Base-by-base conservation (phyloP, 2,888 invertebrate species). In the Cheilosia urbana region DNA sequence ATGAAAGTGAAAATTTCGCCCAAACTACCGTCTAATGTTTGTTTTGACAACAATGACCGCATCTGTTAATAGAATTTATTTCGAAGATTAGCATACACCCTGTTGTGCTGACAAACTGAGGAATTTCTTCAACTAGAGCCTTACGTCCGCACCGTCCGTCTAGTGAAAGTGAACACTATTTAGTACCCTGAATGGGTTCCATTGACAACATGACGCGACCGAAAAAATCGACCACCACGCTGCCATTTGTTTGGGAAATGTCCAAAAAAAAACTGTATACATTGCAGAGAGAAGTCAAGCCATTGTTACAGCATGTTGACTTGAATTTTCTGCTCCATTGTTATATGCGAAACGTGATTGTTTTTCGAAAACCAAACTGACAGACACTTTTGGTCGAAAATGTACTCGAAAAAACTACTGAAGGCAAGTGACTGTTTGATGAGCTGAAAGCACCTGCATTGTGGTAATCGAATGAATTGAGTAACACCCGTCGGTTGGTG, bases 131-230 rank as follows among this genome's bases (percentile, higher is more conserved):
- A 13, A 11, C 37, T 13, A 13, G 13, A 37, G 37, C 37, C 45
- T 47, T 47, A 17, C 9, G 17, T 17, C 45, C 45, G n/a, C n/a
- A 47, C 6, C 17, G 45, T 17, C 45, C n/a, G 24, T n/a, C 15
- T 37, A 30, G 75, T 21, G 81, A 81, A 81, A 81, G 81, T 76
- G 65, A 69, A 58, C 63, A 34, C 69, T 76, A 34, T 49, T 81
- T 81, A 75, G 49, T 75, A 81, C 80, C 24, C 80, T 69, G 69
- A 84, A 79, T 79, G 83, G 58, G 83, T 84, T 63, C 47, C 83
- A 75, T 75, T 84, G 79, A 84, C 83, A 79, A 62, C 27, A 19
- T 13, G 63, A 71, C 69, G 58, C 42, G 45, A 65, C 65, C 55
- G 75, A 42, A 68, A 21, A 57, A 34, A 40, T 21, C 40, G 72